A percentile compares a stretch with the other conserved stretches of the same genome.
These are phyloP conservation scores for Patagioenas fasciata DNA, from an alignment of 2,113 vertebrate species.

Conservation along the genomic window DNA sequence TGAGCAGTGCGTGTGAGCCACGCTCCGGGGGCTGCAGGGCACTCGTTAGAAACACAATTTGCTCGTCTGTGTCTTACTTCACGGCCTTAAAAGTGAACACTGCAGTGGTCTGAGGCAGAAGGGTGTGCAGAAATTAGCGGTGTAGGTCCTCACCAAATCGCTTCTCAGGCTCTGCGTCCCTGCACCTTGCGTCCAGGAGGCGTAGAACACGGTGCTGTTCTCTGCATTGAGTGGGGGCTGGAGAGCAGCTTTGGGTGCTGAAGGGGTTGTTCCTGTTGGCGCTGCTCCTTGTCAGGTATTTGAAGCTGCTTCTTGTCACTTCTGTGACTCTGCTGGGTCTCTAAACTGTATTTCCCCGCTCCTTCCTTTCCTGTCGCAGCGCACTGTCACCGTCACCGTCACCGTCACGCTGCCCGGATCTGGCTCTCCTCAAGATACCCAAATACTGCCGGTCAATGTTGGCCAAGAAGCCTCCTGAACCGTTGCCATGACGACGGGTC, in stretches of 20 bases:
- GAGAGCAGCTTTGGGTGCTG: background rate
- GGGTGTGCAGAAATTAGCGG: background rate
- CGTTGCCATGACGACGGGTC: background rate
- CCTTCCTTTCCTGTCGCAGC: background rate
- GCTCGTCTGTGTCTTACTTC: background rate
- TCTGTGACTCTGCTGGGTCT: background rate
- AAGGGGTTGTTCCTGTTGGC: background rate
- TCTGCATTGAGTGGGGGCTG: background rate
- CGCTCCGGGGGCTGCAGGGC: conserved; percentile 6
- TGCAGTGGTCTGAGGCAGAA: background rate
- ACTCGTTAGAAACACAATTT: background rate
- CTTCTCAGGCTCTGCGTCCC: background rate
- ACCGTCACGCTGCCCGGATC: accelerated
- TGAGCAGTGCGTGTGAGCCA: background rate
- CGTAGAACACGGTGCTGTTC: background rate
- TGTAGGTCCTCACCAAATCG: background rate
- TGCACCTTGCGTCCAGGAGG: background rate
- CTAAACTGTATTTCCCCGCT: accelerated
- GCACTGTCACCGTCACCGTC: too few species aligned
- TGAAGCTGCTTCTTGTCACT: background rate
- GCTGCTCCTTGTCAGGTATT: background rate
- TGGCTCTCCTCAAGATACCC: background rate
- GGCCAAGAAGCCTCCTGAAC: background rate
- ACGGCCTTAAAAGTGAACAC: background rate
- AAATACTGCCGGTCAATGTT: background rate